Base-by-base conservation (phyloP, 2,888 invertebrate genomes). In the Eutolmus rufibarbis region DNA sequence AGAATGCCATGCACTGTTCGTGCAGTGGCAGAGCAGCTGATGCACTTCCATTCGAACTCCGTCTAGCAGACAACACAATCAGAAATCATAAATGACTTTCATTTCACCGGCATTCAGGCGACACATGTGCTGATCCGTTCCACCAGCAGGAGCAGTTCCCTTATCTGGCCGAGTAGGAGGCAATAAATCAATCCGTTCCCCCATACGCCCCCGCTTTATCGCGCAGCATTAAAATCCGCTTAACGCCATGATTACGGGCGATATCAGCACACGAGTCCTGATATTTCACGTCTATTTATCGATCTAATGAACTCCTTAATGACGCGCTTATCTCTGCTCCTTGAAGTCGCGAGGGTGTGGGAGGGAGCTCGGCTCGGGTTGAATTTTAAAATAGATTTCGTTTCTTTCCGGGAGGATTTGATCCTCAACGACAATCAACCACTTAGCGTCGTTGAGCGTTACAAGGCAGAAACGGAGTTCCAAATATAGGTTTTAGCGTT, bases 221-320 rank as follows among this genome's bases (percentile, higher is more conserved):
- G 19, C 5, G 4, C n/a, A 19, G 5, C 57, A 82, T 82, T 82
- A 82, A 82, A 82, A 82, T 82, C 37, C 56, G 51, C 56, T 81
- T 81, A 81, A 34, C 81, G 23, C 31, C 28, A 16, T 16, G 81
- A 51, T 51, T 51, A 51, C 8, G 16, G 12, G 76, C 19, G 34
- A 66, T 66, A 51, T 12, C 66, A 28, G 56, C 5, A 56, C 56
- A 19, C 56, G 7, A 56, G 66, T 66, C 66, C 43, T 28, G 23
- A 19, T 40, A 78, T 43, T 43, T 78, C 46, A 23, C 3, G 19
- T 23, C 46, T 76, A 5, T 76, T 76, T 76, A 37, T 37, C 34
- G 66, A 66, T 66, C 28, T 66, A 14, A 66, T 66, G 66, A 23
- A 66, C 66, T 66, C 66, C 66, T 66, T 66, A 66, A 66, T 66